phyloP scores from a whole-genome alignment of 2,113 vertebrate genomes.

The Nothoprocta pentlandii region DNA sequence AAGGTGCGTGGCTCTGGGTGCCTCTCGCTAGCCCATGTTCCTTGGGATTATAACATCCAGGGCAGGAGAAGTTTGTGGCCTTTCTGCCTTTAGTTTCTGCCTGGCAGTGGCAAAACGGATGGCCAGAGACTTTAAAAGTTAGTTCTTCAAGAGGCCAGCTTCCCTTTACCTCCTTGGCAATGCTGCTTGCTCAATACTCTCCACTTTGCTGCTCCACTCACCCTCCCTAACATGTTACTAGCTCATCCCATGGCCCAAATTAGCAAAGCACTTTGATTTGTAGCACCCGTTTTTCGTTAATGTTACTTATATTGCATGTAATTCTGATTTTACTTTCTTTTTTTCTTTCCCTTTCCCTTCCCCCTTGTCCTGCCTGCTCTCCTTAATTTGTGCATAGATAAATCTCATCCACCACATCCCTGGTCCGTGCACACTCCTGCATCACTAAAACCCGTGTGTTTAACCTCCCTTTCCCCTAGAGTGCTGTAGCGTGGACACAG shows the following conservation, averaged over 20 bases:
- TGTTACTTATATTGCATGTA: not conserved
- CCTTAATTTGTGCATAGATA: conserved; percentile 71
- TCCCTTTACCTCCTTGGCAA: not conserved
- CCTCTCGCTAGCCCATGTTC: not conserved
- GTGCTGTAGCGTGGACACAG: conserved; percentile 31
- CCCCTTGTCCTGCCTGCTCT: not conserved
- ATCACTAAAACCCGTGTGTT: conserved; percentile 84
- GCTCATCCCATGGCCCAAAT: not conserved
- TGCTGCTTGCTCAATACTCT: not conserved
- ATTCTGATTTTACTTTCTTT: conserved; percentile 35
- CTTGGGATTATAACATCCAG: not conserved
- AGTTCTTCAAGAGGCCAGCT: not conserved
- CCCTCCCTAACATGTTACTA: not conserved
- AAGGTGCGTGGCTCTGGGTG: not conserved
- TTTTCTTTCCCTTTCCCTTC: not conserved
- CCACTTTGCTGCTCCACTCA: not conserved
- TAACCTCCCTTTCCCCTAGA: conserved; percentile 59
- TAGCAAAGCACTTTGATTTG: not conserved
- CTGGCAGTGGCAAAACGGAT: not conserved
- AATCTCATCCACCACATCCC: conserved; percentile 80
- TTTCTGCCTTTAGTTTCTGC: not conserved
- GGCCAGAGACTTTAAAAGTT: not conserved
- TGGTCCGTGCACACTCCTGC: conserved; percentile 79
- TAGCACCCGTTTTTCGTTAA: not conserved
- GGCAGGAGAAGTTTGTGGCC: not conserved